Evolutionary conservation across 2,888 invertebrate species (phyloP).

Genomic region (Drosophila pullipes): DNA sequence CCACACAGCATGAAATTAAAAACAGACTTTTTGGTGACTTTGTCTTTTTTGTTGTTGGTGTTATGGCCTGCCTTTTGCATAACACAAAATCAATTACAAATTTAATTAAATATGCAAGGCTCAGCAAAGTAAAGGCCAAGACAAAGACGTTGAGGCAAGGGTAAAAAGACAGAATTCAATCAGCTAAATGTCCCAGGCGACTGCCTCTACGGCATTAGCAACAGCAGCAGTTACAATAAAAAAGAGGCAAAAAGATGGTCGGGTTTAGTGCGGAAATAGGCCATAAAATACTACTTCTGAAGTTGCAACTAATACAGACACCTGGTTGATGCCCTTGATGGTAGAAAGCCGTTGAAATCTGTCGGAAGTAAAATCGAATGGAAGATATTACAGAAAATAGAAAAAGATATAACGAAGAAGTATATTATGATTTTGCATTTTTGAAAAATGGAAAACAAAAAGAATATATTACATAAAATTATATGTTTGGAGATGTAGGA

Average conservation of each 20-base stretch:
- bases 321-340: slow-evolving; percentile 15
- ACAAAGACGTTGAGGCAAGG: slow-evolving; percentile 1
- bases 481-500: background rate
- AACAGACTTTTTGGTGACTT: slow-evolving; percentile 73
- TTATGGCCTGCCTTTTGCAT: slow-evolving; percentile 74
- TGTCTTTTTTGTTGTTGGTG: slow-evolving; percentile 22
- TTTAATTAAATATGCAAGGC: slow-evolving; percentile 83
- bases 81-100: slow-evolving; percentile 82
- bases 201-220: slow-evolving; percentile 35
- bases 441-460: background rate
- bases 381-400: background rate
- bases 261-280: slow-evolving; percentile 4
- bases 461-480: background rate
- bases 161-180: slow-evolving; percentile 60
- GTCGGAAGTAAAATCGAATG: background rate
- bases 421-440: background rate
- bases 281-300: slow-evolving; percentile 33
- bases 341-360: background rate
- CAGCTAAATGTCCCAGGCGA: slow-evolving; percentile 71
- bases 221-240: slow-evolving; percentile 16
- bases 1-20: slow-evolving; percentile 72
- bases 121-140: slow-evolving; percentile 32
- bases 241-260: slow-evolving; percentile 14
- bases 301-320: slow-evolving; percentile 7
- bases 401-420: background rate